Evolutionary conservation across 1,140 invertebrate genomes (phyloP), one percentile per base, ranked within the genome.

Genomic region (Drosophila azteca): DNA sequence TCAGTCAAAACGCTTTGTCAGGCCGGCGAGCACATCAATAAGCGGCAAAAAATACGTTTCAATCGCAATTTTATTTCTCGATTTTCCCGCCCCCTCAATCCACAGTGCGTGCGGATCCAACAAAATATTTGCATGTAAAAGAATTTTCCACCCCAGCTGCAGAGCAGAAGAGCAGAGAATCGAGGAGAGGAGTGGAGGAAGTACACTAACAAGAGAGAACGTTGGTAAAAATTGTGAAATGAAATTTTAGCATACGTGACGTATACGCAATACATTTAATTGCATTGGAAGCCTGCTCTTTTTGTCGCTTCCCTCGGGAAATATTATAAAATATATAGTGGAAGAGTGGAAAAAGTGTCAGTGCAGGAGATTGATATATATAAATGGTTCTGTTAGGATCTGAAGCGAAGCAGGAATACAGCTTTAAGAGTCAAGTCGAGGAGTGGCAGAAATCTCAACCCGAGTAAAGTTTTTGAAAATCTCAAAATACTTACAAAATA

Each of bases 1-100:
- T 87, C 78, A 66, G 82, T 87, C 78, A 78, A 67, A 39, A 77
- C 74, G 77, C 73, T 87, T 85, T 87, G 81, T 87, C 82, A 81
- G 73, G 43, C 35, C 64, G 43, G 51, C 65, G 78, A 69, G 61
- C 68, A 64, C 73, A 65, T 82, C 68, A 85, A 87, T 74, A 75
- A 81, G 70, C 70, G 54, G 43, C 64, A 73, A 77, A 82, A 84
- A 77, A 71, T 45, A 55, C 58, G 63, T 68, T 84, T 68, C 69
- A 60, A 76, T 70, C 63, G 71, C 29, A 68, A 44, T 62, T 72
- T 53, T 67, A 75, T 54, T 77, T 72, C 50, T 48, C 58, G 69
- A 17, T 39, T 65, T 57, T 52, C 15, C 49, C 75, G 57, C 35
- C 35, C 11, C 9, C 35, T 4, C 35, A 39, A 39, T 11, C 35